Percentiles rank a stretch among this genome's conserved stretches.
phyloP scores from a whole-genome alignment of 2,888 invertebrate genomes.

The Sarcophaga variegata region DNA sequence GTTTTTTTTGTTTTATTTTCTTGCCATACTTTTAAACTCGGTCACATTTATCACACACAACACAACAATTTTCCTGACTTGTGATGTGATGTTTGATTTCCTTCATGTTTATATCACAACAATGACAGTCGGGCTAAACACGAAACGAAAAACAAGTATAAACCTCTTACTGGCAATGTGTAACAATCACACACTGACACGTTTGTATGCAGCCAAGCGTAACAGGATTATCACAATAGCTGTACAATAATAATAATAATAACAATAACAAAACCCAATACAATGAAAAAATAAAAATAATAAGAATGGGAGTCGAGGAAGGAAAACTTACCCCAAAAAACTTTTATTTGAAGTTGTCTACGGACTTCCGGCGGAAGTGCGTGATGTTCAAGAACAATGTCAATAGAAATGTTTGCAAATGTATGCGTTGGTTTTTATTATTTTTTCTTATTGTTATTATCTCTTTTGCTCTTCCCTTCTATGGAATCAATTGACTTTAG shows the following conservation, averaged over 20 bases:
- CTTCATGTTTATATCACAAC: neutral
- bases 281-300: neutral
- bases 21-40: no score
- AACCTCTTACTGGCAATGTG: constrained; percentile 12
- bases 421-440: neutral
- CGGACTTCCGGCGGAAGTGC: constrained; percentile 53
- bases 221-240: neutral
- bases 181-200: neutral
- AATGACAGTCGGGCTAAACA: neutral
- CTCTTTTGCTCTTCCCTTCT: neutral
- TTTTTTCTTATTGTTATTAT: constrained; percentile 19
- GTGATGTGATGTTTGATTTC: neutral
- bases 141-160: constrained; percentile 7
- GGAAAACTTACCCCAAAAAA: constrained; percentile 54
- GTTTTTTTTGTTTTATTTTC: no score
- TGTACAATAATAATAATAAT: neutral
- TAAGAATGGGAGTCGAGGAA: neutral
- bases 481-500: constrained; percentile 16
- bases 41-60: no score
- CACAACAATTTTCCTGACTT: neutral
- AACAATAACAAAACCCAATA: constrained; percentile 1
- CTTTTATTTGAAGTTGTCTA: constrained; percentile 50
- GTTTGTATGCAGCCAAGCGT: neutral
- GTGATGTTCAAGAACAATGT: constrained; percentile 19
- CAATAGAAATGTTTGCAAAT: constrained; percentile 26